Base-by-base conservation (phyloP, 2,797 vertebrate genomes). In the Ambastaia sidthimunki region DNA sequence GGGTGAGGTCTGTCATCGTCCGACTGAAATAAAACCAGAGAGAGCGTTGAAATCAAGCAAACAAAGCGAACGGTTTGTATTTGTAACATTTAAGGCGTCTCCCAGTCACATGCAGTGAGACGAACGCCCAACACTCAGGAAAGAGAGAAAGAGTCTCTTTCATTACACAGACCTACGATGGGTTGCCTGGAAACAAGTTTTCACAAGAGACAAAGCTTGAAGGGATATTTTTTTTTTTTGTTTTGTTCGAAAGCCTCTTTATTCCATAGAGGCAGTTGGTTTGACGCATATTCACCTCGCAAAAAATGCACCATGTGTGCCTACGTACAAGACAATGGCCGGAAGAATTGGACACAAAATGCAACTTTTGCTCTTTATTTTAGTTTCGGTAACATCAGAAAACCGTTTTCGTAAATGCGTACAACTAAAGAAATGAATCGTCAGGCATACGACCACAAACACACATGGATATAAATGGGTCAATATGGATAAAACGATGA, bases 1-100 rank as follows among this genome's bases (percentile, higher is more conserved):
- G 67, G 25, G 55, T 54, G 91, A 68, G 95, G 96, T 90, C 96
- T 93, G 87, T 97, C 96, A 87, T 98, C 97, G 86, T 98, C 97
- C 94, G 94, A 4, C 66, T 76, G 68, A 76, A 82, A 87, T 89
- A 89, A 92, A 83, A 52, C 28, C n/a, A 76, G 21, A 11, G 47
- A 82, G 3, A 72, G 4, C 13, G 2, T 34, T 59, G 74, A 67
- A 72, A 74, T 50, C 44, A n/a, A 65, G n/a, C 15, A 11, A 25
- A 44, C 54, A 47, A 2, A 3, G 19, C 31, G 0, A 37, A 68
- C 23, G 74, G 54, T n/a, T 70, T 78, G 73, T 54, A 78, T 83
- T 80, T 72, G 44, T 76, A 74, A 57, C 52, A 50, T 71, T 73
- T 55, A 81, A 60, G 47, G 52, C 74, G 70, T 80, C 71, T 75